Evolutionary conservation across 2,888 invertebrate genomes (phyloP).

Genomic region (Cephus sareptanus): DNA sequence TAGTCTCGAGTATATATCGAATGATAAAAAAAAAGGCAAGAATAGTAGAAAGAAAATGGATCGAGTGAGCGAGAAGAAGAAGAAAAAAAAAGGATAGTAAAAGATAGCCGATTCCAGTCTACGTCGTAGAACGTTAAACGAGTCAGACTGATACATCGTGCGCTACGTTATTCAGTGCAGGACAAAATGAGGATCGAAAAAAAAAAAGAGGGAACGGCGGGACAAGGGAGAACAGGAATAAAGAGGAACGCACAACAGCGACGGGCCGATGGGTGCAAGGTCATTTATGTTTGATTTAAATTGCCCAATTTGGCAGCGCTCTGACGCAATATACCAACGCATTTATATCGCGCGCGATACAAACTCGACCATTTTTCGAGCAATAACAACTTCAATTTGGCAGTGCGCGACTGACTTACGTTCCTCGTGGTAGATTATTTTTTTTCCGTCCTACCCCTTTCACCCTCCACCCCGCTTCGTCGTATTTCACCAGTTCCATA

Average conservation of each 20-base stretch:
- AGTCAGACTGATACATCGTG: background rate
- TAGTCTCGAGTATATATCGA: background rate
- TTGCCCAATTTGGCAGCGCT: slow-evolving; percentile 42
- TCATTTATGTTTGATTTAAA: slow-evolving; percentile 38
- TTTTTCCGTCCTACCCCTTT: background rate
- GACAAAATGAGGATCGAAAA: background rate
- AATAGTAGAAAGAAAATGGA: background rate
- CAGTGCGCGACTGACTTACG: slow-evolving; percentile 33
- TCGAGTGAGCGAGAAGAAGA: background rate
- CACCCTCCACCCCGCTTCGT: slow-evolving; percentile 10
- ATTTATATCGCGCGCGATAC: background rate
- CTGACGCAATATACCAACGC: slow-evolving; percentile 24
- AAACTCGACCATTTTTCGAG: slow-evolving; percentile 25
- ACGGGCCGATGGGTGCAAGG: slow-evolving; percentile 20
- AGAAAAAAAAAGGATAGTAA: too few relatives aligned
- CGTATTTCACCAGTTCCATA: background rate
- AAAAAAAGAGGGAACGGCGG: background rate
- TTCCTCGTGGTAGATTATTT: slow-evolving; percentile 9
- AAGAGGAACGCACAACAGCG: background rate
- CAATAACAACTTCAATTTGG: slow-evolving; percentile 39
- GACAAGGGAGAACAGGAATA: background rate
- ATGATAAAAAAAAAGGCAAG: background rate
- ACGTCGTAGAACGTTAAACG: background rate
- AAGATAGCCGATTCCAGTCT: background rate
- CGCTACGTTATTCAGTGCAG: background rate